These are phyloP conservation scores for Anthoscopus minutus DNA, from an alignment of 2,113 vertebrate species.

Conservation along the genomic window DNA sequence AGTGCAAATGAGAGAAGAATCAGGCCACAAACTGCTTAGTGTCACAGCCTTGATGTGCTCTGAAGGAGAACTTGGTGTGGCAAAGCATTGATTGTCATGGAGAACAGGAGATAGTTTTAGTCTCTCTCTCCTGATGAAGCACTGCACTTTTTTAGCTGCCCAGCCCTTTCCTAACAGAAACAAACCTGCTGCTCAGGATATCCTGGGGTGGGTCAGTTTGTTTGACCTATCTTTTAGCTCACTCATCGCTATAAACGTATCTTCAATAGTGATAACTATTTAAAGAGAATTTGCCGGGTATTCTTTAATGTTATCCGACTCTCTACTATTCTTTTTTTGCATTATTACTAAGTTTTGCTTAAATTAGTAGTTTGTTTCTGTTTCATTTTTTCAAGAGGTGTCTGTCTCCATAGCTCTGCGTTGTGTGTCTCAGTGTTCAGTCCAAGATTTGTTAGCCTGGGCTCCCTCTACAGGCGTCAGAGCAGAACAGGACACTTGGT, in stretches of 20 bases:
- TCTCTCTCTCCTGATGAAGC: neutral
- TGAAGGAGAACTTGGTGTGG: neutral
- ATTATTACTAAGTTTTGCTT: neutral
- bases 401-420: neutral
- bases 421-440: neutral
- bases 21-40: neutral
- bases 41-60: accelerated
- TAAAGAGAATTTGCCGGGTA: neutral
- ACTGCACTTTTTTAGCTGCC: neutral
- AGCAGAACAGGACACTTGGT: neutral
- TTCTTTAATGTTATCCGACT: neutral
- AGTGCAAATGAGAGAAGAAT: neutral
- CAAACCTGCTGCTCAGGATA: neutral
- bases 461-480: conserved; percentile 44
- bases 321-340: neutral
- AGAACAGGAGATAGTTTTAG: neutral
- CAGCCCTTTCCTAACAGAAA: neutral
- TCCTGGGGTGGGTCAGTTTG: neutral
- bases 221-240: neutral
- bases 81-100: neutral
- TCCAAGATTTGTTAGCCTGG: neutral
- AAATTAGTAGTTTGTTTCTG: neutral
- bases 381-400: neutral
- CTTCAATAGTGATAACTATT: neutral
- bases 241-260: neutral